phyloP scores from a whole-genome alignment of 1,140 invertebrate genomes.

The Plectrocnemia conspersa region DNA sequence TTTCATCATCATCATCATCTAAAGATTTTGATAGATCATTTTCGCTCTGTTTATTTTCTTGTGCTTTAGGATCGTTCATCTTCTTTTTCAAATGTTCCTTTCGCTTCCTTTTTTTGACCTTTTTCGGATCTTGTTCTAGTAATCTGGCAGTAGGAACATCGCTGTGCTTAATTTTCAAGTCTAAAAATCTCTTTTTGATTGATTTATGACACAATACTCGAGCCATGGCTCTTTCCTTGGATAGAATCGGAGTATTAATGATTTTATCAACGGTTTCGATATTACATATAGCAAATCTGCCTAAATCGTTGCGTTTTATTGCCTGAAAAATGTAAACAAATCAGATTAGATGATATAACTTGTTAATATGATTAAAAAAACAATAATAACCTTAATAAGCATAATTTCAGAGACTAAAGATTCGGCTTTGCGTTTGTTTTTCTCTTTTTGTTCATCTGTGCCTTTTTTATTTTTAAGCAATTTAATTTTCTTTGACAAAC shows the following conservation, averaged over 20 bases:
- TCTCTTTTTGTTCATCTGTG: constrained; percentile 18
- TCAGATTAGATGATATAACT: not conserved
- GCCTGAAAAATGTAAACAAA: constrained; percentile 23
- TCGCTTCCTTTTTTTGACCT: constrained; percentile 20
- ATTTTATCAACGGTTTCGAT: constrained; percentile 22
- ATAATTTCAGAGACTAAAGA: constrained; percentile 24
- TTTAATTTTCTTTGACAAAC: constrained; percentile 21
- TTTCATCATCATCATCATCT: constrained; percentile 3
- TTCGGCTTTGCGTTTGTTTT: constrained; percentile 24
- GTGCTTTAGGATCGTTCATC: not conserved
- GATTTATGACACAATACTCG: constrained; percentile 24
- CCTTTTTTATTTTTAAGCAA: constrained; percentile 21
- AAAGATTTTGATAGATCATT: not conserved
- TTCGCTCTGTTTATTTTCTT: constrained; percentile 5
- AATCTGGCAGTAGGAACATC: constrained; percentile 21
- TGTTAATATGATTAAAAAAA: constrained; percentile 1
- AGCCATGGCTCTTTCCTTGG: constrained; percentile 30
- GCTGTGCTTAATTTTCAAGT: constrained; percentile 22
- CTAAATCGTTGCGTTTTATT: constrained; percentile 24
- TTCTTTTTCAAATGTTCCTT: constrained; percentile 23
- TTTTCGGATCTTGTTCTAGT: constrained; percentile 27
- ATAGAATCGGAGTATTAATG: constrained; percentile 27
- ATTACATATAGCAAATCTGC: constrained; percentile 29
- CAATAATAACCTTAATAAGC: constrained; percentile 25
- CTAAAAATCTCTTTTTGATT: constrained; percentile 18